Conservation (phyloP, 2,888 invertebrate species). For the Spisula solida region DNA sequence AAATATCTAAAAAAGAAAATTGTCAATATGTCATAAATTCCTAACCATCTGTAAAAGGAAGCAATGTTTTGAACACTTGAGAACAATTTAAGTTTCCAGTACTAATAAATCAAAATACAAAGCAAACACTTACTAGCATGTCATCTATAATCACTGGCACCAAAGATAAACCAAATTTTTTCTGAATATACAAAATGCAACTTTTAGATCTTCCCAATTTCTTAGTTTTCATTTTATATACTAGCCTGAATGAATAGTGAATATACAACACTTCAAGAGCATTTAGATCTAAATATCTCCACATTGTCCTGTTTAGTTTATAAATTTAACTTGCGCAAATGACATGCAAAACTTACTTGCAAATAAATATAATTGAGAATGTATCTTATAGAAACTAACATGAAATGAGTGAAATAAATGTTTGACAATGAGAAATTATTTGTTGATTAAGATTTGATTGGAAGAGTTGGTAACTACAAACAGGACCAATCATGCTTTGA, state of each 20-base stretch:
- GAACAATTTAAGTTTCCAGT: too few species aligned
- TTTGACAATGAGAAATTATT: not conserved
- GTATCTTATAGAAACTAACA: too few species aligned
- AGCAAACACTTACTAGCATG: too few species aligned
- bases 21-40: too few species aligned
- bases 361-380: not conserved
- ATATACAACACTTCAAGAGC: not conserved
- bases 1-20: too few species aligned
- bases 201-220: constrained; percentile 34
- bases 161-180: constrained; percentile 31
- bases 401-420: too few species aligned
- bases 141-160: not conserved
- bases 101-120: too few species aligned
- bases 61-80: too few species aligned
- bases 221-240: constrained; percentile 1
- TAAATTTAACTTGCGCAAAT: not conserved
- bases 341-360: constrained; percentile 9
- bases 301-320: not conserved
- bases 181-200: constrained; percentile 46
- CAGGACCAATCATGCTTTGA: not conserved
- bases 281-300: not conserved
- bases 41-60: too few species aligned
- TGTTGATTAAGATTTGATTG: not conserved
- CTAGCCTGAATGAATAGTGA: not conserved
- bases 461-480: not conserved